Conservation (phyloP, 2,113 vertebrate species). For the Natator depressus region DNA sequence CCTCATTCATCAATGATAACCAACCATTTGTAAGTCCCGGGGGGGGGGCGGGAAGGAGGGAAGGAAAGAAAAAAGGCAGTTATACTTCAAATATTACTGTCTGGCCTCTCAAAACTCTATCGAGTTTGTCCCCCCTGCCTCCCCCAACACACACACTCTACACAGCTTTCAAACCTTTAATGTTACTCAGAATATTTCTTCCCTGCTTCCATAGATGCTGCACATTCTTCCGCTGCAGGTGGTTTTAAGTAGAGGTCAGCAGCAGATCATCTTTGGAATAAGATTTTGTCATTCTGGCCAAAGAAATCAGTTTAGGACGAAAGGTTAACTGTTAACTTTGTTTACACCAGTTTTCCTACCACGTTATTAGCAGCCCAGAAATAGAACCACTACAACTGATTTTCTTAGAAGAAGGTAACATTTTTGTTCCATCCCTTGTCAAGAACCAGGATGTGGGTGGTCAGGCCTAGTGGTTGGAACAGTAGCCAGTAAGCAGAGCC, state of each 20-base stretch:
- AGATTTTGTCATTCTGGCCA: neutral
- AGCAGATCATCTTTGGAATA: neutral
- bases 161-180: neutral
- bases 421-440: neutral
- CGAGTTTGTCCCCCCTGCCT: neutral
- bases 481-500: neutral
- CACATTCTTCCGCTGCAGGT: neutral
- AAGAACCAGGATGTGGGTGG: neutral
- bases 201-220: neutral
- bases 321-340: slow-evolving; percentile 10
- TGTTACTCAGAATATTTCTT: neutral
- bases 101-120: neutral
- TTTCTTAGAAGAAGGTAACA: neutral
- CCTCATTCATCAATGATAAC: neutral
- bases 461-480: neutral
- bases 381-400: neutral
- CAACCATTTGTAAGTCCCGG: slow-evolving; percentile 35
- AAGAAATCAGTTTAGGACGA: slow-evolving; percentile 23
- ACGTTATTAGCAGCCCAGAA: neutral
- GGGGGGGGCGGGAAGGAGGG: neutral
- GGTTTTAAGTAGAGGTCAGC: slow-evolving; percentile 21
- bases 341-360: neutral
- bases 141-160: neutral
- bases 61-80: neutral
- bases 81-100: neutral